phyloP scores from a whole-genome alignment of 2,113 vertebrate species.

The human region GRCh38 chr13:103736001-103736500 shows the following conservation, averaged over 20 bases:
- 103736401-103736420: rapidly evolving
- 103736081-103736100: neutral
- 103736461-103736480: too few relatives aligned
- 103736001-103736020: rapidly evolving
- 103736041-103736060: neutral
- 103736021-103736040: neutral
- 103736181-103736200: too few relatives aligned
- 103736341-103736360: neutral
- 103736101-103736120: neutral
- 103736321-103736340: too few relatives aligned
- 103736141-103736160: neutral
- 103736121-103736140: rapidly evolving
- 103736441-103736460: neutral
- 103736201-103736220: neutral
- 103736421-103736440: too few relatives aligned
- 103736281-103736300: neutral
- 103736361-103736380: rapidly evolving
- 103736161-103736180: neutral
- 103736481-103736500: too few relatives aligned
- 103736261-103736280: neutral
- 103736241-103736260: rapidly evolving
- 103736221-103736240: too few relatives aligned
- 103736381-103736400: rapidly evolving
- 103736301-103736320: rapidly evolving
- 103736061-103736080: neutral